Conservation (phyloP, 1,140 invertebrate genomes). For the Daktulosphaira vitifoliae region DNA sequence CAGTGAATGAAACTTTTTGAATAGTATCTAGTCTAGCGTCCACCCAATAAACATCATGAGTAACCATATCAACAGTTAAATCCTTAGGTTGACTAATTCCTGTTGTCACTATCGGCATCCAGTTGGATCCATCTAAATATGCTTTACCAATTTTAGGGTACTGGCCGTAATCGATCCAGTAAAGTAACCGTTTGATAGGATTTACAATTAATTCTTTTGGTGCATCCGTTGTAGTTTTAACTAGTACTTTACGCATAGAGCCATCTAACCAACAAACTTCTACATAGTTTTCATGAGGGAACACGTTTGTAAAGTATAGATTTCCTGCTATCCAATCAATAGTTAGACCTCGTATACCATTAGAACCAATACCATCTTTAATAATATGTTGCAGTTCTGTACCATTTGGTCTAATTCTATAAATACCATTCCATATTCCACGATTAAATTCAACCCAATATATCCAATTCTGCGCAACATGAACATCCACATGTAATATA, state of each 20-base stretch:
- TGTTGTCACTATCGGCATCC: conserved; percentile 76
- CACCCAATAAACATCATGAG: conserved; percentile 95
- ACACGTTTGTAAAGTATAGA: conserved; percentile 95
- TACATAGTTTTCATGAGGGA: conserved; percentile 93
- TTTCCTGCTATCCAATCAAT: conserved; percentile 96
- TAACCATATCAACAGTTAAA: conserved; percentile 86
- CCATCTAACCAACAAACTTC: conserved; percentile 92
- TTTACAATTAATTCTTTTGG: conserved; percentile 93
- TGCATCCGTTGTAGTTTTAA: conserved; percentile 86
- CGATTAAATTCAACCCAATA: conserved; percentile 95
- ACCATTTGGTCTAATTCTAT: conserved; percentile 78
- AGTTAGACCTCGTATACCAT: conserved; percentile 85
- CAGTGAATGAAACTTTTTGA: conserved; percentile 73
- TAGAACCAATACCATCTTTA: conserved; percentile 85
- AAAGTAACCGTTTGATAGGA: conserved; percentile 81
- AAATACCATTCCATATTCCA: conserved; percentile 86
- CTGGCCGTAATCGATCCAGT: conserved; percentile 98
- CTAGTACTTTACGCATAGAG: conserved; percentile 77
- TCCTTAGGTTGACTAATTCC: conserved; percentile 86
- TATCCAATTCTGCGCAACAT: conserved; percentile 80
- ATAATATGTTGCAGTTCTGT: conserved; percentile 77
- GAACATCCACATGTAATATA: conserved; percentile 80
- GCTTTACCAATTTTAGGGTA: conserved; percentile 89
- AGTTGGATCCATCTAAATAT: conserved; percentile 79
- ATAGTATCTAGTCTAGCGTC: conserved; percentile 89